These are phyloP conservation scores for Phrynosoma platyrhinos DNA, from an alignment of 2,113 vertebrate genomes.

Conservation along the genomic window DNA sequence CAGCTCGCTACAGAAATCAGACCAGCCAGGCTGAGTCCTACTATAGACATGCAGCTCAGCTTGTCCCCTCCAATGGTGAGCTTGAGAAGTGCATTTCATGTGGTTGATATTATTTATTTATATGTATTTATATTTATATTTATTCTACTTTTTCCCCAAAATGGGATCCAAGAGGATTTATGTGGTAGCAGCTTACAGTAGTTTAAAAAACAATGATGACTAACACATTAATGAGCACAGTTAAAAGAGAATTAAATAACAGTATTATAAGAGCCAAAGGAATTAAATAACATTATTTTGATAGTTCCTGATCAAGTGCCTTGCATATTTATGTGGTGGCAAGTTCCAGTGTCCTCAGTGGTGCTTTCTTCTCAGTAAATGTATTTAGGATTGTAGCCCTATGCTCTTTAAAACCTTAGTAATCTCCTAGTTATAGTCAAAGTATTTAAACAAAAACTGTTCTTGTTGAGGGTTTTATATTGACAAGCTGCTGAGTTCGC, in stretches of 20 bases:
- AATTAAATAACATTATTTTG: not conserved
- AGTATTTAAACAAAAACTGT: not conserved
- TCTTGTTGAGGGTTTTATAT: not conserved
- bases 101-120: slow-evolving; percentile 9
- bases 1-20: slow-evolving; percentile 99
- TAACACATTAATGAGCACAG: too few species aligned
- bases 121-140: too few species aligned
- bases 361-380: not conserved
- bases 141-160: too few species aligned
- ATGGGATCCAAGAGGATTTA: too few species aligned
- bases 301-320: slow-evolving; percentile 4
- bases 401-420: not conserved
- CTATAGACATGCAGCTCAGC: slow-evolving; percentile 97
- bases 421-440: not conserved
- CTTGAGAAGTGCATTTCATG: slow-evolving; percentile 38
- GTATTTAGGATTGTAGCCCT: slow-evolving; percentile 2
- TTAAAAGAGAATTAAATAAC: too few species aligned
- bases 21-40: slow-evolving; percentile 99
- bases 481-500: not conserved
- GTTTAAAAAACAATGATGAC: too few species aligned
- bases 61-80: slow-evolving; percentile 98
- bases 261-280: too few species aligned
- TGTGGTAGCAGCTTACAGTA: too few species aligned
- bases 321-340: not conserved
- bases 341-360: not conserved